phyloP scores from a whole-genome alignment of 2,888 invertebrate genomes.

The Cephus nigrinus region DNA sequence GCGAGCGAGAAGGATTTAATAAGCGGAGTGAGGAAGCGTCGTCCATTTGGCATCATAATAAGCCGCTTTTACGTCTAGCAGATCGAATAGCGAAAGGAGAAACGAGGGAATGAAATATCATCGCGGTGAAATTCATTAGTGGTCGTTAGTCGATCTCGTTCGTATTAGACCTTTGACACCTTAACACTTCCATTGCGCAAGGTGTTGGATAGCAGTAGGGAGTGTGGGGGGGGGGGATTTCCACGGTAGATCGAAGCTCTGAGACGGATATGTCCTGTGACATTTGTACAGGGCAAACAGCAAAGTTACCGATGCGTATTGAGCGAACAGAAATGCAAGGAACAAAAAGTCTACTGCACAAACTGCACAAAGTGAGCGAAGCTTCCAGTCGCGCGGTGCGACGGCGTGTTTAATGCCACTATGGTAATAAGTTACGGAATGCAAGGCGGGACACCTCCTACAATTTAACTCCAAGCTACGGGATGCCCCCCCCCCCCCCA shows the following conservation, averaged over 20 bases:
- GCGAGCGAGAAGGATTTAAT: neutral
- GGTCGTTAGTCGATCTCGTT: neutral
- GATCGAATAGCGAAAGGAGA: neutral
- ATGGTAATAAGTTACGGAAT: neutral
- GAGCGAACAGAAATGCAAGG: neutral
- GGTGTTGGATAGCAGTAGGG: neutral
- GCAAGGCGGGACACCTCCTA: neutral
- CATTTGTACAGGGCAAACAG: neutral
- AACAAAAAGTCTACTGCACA: neutral
- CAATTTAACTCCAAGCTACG: neutral
- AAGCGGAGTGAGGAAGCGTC: neutral
- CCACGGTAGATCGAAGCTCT: neutral
- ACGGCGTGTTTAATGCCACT: neutral
- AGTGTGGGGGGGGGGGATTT: neutral
- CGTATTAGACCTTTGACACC: neutral
- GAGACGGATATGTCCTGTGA: neutral
- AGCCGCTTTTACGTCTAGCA: neutral
- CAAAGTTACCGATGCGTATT: neutral
- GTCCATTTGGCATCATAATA: neutral
- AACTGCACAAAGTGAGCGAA: neutral
- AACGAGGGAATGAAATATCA: neutral
- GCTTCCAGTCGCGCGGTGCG: neutral
- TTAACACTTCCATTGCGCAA: neutral
- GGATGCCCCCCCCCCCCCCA: neutral
- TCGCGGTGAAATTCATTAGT: neutral